Percentiles rank a stretch among this genome's conserved stretches.
Evolutionary conservation across 2,113 vertebrate species (phyloP).

Genomic region (Saccopteryx leptura): DNA sequence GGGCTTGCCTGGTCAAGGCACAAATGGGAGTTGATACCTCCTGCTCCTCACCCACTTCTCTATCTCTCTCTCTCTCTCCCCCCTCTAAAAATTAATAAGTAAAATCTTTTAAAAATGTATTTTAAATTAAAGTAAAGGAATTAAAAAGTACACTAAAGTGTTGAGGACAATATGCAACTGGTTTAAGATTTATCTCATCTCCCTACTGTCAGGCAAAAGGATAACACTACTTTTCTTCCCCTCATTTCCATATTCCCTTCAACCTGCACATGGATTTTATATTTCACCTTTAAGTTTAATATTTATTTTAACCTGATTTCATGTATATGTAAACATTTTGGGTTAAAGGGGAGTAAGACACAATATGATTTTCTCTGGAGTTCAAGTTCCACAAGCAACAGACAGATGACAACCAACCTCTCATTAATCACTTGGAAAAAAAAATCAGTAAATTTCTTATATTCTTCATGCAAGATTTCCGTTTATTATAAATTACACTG

Average conservation of each 20-base stretch:
- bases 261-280: background rate
- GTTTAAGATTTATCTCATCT: background rate
- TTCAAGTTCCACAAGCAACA: slow-evolving; percentile 35
- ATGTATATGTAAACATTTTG: background rate
- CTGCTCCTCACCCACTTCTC: too few relatives aligned
- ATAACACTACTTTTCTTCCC: background rate
- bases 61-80: too few relatives aligned
- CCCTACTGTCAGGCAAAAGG: background rate
- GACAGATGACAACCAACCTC: slow-evolving; percentile 48
- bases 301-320: slow-evolving; percentile 66
- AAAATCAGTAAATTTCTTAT: slow-evolving; percentile 46
- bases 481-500: slow-evolving; percentile 46
- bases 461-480: slow-evolving; percentile 18
- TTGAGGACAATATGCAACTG: background rate
- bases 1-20: too few relatives aligned
- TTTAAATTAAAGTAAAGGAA: background rate
- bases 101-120: too few relatives aligned
- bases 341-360: background rate
- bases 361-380: slow-evolving; percentile 50
- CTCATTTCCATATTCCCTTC: background rate
- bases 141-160: background rate
- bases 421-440: slow-evolving; percentile 46
- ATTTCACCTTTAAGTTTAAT: background rate
- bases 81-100: too few relatives aligned
- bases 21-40: too few relatives aligned